These are phyloP conservation scores for Serrognathus titanus DNA, from an alignment of 2,888 invertebrate genomes.

Conservation along the genomic window DNA sequence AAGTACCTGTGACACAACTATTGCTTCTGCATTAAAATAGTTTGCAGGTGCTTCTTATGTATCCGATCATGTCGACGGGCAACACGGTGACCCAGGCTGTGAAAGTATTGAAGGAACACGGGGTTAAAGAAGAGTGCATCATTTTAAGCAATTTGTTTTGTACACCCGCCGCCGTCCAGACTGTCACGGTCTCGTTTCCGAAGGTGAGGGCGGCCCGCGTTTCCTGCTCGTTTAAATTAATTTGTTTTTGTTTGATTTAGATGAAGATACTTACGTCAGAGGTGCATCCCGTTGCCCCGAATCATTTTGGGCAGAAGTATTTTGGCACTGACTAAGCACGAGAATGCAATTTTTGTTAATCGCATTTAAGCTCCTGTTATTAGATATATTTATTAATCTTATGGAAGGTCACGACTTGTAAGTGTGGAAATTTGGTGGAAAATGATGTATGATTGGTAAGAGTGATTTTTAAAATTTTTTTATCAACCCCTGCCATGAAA, in stretches of 20 bases:
- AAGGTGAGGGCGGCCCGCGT: constrained; percentile 46
- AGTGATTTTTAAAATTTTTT: too few relatives aligned
- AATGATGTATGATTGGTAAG: too few relatives aligned
- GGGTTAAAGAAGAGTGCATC: constrained; percentile 90
- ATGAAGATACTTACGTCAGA: constrained; percentile 96
- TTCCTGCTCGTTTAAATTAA: not conserved
- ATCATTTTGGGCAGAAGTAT: constrained; percentile 98
- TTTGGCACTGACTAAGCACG: constrained; percentile 88
- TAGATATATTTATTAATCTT: not conserved
- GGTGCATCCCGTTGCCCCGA: constrained; percentile 90
- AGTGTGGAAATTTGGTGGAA: too few relatives aligned
- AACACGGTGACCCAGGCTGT: constrained; percentile 94
- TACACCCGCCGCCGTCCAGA: constrained; percentile 86
- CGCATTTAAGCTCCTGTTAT: not conserved
- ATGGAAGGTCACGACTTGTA: too few relatives aligned
- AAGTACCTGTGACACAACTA: too few relatives aligned
- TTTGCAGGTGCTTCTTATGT: constrained; percentile 82
- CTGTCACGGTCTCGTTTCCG: constrained; percentile 80
- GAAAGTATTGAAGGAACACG: constrained; percentile 89
- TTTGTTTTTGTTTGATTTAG: constrained; percentile 43
- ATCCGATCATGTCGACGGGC: constrained; percentile 98
- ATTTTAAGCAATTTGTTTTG: constrained; percentile 97
- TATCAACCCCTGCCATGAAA: too few relatives aligned
- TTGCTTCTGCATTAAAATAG: not conserved
- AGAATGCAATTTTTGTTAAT: not conserved